These are phyloP conservation scores for Archips xylosteana DNA, from an alignment of 2,888 invertebrate genomes.

Conservation along the genomic window DNA sequence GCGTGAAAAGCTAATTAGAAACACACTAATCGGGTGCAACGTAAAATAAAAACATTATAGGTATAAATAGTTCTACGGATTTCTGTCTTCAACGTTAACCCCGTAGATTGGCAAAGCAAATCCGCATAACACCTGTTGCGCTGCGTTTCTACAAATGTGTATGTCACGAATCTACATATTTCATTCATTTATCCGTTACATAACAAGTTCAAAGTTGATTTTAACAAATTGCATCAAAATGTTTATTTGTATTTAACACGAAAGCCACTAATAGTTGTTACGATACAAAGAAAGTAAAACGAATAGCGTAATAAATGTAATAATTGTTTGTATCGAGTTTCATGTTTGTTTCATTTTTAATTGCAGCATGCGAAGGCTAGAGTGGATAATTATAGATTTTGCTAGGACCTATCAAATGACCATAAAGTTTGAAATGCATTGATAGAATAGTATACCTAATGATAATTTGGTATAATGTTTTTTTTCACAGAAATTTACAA, in stretches of 20 bases:
- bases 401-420: too few relatives aligned
- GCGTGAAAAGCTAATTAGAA: too few relatives aligned
- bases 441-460: too few relatives aligned
- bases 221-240: conserved; percentile 1
- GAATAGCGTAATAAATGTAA: conserved; percentile 1
- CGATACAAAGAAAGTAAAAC: conserved; percentile 12
- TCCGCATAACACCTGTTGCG: not conserved
- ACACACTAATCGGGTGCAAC: too few relatives aligned
- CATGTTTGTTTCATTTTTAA: conserved; percentile 4
- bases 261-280: conserved; percentile 4
- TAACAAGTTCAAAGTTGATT: conserved; percentile 16
- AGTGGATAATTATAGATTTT: not conserved
- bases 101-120: not conserved
- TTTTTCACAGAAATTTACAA: too few relatives aligned
- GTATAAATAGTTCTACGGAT: not conserved
- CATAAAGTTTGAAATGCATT: too few relatives aligned
- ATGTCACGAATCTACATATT: conserved; percentile 8
- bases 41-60: too few relatives aligned
- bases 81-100: not conserved
- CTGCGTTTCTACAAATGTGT: not conserved
- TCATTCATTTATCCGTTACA: not conserved
- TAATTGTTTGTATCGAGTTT: not conserved
- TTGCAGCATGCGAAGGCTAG: not conserved
- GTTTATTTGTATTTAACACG: conserved; percentile 9
- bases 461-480: too few relatives aligned